Evolutionary conservation across 2,888 invertebrate species (phyloP).

Genomic region (Microdon myrmicae): DNA sequence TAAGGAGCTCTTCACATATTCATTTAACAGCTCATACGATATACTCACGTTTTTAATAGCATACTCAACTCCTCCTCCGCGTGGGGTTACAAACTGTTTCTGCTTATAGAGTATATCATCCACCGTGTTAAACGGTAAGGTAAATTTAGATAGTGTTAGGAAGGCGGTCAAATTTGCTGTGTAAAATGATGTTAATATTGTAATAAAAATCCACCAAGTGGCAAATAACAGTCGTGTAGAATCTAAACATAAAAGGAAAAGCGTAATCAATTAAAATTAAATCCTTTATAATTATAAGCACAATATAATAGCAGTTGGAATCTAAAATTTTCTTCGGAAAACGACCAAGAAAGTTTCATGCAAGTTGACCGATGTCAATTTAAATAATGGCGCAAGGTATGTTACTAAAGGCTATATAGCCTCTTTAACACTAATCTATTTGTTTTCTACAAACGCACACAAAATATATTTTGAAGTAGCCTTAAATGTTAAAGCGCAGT

Average conservation of each 20-base stretch:
- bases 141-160: slow-evolving; percentile 85
- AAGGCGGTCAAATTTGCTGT: slow-evolving; percentile 92
- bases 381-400: too few relatives aligned
- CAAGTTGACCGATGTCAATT: neutral
- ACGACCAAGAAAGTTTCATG: neutral
- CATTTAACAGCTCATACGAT: slow-evolving; percentile 2
- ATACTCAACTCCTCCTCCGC: slow-evolving; percentile 77
- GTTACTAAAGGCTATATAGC: too few relatives aligned
- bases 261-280: neutral
- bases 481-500: too few relatives aligned
- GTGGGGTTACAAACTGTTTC: slow-evolving; percentile 77
- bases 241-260: slow-evolving; percentile 73
- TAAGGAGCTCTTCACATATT: too few relatives aligned
- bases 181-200: slow-evolving; percentile 87
- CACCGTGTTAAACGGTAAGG: slow-evolving; percentile 78
- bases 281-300: neutral
- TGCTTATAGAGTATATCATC: slow-evolving; percentile 74
- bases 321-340: slow-evolving; percentile 13
- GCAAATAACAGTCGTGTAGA: slow-evolving; percentile 85
- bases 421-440: too few relatives aligned
- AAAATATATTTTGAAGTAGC: too few relatives aligned
- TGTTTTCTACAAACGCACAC: too few relatives aligned
- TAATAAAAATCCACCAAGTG: slow-evolving; percentile 93
- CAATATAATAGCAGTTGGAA: neutral
- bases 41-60: slow-evolving; percentile 71